phyloP scores from a whole-genome alignment of 2,888 invertebrate genomes.

The Erebia palarica region DNA sequence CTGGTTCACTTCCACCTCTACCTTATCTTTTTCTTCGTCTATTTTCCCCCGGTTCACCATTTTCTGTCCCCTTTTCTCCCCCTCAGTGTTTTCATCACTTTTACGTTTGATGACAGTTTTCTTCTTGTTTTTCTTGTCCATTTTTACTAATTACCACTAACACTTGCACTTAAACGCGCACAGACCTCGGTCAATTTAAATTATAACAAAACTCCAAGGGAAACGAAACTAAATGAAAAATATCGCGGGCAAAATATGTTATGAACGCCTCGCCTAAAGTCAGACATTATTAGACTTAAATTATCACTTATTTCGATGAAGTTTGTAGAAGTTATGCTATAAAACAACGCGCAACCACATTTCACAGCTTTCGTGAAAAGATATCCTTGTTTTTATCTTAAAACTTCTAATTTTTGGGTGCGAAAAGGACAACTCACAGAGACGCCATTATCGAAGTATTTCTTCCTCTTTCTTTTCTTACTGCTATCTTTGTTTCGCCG shows the following conservation, averaged over 20 bases:
- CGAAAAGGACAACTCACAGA: conserved; percentile 75
- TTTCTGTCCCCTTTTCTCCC: conserved; percentile 65
- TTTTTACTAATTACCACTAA: conserved; percentile 58
- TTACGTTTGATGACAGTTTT: conserved; percentile 77
- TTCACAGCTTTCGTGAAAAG: conserved; percentile 43
- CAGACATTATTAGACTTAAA: conserved; percentile 53
- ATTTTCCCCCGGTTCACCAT: conserved; percentile 64
- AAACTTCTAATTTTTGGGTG: conserved; percentile 54
- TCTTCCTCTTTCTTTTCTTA: conserved; percentile 26
- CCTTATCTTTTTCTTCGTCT: conserved; percentile 69
- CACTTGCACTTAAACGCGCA: conserved; percentile 48
- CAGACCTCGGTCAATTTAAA: conserved; percentile 40
- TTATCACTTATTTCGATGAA: conserved; percentile 24
- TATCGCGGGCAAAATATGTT: conserved; percentile 39
- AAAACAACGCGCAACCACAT: conserved; percentile 33
- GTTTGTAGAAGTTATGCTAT: conserved; percentile 32
- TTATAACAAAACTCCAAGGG: conserved; percentile 42
- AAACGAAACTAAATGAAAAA: background rate
- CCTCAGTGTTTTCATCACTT: conserved; percentile 69
- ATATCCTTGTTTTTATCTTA: conserved; percentile 49
- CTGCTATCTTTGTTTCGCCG: too few species aligned
- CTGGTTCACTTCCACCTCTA: conserved; percentile 67
- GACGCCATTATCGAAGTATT: conserved; percentile 70
- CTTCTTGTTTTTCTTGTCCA: conserved; percentile 81
- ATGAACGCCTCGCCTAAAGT: conserved; percentile 58